Percentiles rank a stretch among this genome's conserved stretches.
These are phyloP conservation scores for Apostichopus japonicus DNA, from an alignment of 35 echinoderm and acorn worm genomes.

Conservation along the genomic window DNA sequence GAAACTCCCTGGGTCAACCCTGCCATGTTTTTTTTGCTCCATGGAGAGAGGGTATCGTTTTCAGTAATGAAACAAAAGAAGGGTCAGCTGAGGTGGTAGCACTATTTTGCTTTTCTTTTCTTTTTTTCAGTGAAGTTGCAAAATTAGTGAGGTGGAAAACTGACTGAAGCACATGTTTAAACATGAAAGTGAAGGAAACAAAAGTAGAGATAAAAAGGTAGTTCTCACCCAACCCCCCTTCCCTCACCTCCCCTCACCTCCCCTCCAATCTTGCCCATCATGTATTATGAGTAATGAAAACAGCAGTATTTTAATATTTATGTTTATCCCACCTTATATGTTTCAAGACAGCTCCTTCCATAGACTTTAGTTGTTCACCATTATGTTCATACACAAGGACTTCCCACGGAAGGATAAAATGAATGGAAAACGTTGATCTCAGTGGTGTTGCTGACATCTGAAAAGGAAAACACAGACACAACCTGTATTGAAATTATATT, in stretches of 20 bases:
- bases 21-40: too few species aligned
- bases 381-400: slow-evolving; percentile 1
- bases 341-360: slow-evolving; percentile 12
- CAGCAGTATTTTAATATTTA: neutral
- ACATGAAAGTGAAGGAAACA: too few species aligned
- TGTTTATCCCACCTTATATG: neutral
- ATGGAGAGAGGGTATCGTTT: too few species aligned
- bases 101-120: too few species aligned
- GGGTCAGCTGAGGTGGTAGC: too few species aligned
- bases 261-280: neutral
- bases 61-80: too few species aligned
- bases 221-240: neutral
- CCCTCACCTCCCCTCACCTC: too few species aligned
- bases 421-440: neutral
- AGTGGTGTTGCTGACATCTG: slow-evolving; percentile 1
- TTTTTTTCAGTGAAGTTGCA: too few species aligned
- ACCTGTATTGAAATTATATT: neutral
- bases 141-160: too few species aligned
- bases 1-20: too few species aligned
- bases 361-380: neutral
- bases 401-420: neutral
- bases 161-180: too few species aligned
- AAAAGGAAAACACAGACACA: neutral
- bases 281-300: too few species aligned
- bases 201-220: neutral